Evolutionary conservation across 1,140 invertebrate genomes (phyloP).

Genomic region (Bombus waltoni): DNA sequence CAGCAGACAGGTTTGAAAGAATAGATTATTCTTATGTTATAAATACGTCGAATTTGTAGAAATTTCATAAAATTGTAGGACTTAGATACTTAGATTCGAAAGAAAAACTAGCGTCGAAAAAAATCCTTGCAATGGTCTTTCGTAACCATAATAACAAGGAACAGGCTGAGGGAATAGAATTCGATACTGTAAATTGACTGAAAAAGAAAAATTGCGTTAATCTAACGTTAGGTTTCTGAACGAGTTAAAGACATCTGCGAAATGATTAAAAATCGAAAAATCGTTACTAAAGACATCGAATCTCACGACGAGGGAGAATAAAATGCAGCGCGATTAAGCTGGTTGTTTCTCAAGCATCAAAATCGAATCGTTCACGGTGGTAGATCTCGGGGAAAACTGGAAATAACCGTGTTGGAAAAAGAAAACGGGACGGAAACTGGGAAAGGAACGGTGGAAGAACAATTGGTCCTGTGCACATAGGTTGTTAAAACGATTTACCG

Average conservation of each 20-base stretch:
- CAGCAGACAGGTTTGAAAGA: too few relatives aligned
- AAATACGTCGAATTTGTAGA: too few relatives aligned
- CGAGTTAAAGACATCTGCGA: too few relatives aligned
- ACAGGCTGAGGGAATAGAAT: too few relatives aligned
- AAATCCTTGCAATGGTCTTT: background rate
- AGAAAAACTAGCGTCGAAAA: too few relatives aligned
- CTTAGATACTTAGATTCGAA: too few relatives aligned
- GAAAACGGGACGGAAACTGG: too few relatives aligned
- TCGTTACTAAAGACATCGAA: background rate
- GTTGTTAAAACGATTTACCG: slow-evolving; percentile 61
- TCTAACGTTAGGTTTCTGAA: too few relatives aligned
- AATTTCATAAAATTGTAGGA: too few relatives aligned
- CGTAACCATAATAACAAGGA: background rate
- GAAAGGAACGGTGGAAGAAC: slow-evolving; percentile 4
- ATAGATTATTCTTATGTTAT: too few relatives aligned
- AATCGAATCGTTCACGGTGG: background rate
- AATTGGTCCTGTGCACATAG: slow-evolving; percentile 40
- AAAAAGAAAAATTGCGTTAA: too few relatives aligned
- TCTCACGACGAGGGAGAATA: background rate
- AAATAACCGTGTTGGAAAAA: background rate
- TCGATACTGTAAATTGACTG: background rate
- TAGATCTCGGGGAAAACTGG: background rate
- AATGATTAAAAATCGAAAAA: background rate
- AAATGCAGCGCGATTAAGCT: background rate
- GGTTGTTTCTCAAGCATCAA: background rate